These are phyloP conservation scores for Actinopyga echinites DNA, from an alignment of 53 echinoderm and acorn worm genomes.

Conservation along the genomic window DNA sequence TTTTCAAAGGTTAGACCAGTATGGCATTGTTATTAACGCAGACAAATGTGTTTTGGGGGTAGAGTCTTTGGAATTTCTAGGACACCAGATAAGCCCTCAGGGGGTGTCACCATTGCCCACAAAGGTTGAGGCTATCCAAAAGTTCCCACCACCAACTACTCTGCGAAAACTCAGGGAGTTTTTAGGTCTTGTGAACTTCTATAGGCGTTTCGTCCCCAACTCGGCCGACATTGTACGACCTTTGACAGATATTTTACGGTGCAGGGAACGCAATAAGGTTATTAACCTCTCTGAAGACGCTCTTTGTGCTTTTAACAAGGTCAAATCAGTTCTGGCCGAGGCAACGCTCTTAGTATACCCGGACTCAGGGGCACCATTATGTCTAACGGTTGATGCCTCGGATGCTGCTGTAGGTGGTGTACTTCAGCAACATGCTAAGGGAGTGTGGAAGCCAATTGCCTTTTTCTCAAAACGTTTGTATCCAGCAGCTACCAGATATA, in stretches of 20 bases:
- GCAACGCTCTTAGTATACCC: slow-evolving; percentile 41
- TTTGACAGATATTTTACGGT: not conserved
- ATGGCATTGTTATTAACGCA: slow-evolving; percentile 44
- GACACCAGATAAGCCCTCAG: slow-evolving; percentile 21
- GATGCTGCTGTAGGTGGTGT: slow-evolving; percentile 52
- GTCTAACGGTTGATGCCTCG: slow-evolving; percentile 41
- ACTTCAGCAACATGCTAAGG: slow-evolving; percentile 48
- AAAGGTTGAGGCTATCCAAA: slow-evolving; percentile 37
- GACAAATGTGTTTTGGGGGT: slow-evolving; percentile 43
- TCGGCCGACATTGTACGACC: not conserved
- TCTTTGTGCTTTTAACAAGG: slow-evolving; percentile 24
- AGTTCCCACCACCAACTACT: slow-evolving; percentile 39
- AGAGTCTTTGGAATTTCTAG: not conserved
- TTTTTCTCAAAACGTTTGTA: slow-evolving; percentile 50
- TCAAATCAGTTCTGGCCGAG: slow-evolving; percentile 36
- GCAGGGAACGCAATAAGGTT: not conserved
- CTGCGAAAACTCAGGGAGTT: slow-evolving; percentile 25
- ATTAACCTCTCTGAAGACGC: not conserved
- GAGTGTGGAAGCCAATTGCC: slow-evolving; percentile 50
- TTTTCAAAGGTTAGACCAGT: slow-evolving; percentile 22
- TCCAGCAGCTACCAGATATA: slow-evolving; percentile 54
- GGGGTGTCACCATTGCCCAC: slow-evolving; percentile 17
- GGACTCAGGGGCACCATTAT: not conserved
- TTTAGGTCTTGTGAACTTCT: slow-evolving; percentile 55
- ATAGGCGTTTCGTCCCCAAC: slow-evolving; percentile 44